Conservation (phyloP, 2,888 invertebrate genomes). For the Strigamia crassipes region DNA sequence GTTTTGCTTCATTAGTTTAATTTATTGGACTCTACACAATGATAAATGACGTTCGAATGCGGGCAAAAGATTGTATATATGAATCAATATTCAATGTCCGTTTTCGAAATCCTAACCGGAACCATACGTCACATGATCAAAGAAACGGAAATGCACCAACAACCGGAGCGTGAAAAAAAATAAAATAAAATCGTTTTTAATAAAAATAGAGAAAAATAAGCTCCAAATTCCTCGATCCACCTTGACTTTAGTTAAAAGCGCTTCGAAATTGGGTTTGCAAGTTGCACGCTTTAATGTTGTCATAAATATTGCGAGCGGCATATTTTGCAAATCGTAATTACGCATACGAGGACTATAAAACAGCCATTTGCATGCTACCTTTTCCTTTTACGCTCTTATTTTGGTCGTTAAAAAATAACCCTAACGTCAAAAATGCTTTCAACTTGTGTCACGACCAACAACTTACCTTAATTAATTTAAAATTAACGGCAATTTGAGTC, state of each 20-base stretch:
- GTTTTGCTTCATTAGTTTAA: slow-evolving; percentile 28
- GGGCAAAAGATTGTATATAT: neutral
- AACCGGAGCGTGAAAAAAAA: neutral
- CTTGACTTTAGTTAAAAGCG: slow-evolving; percentile 3
- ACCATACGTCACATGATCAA: neutral
- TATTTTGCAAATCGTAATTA: slow-evolving; percentile 6
- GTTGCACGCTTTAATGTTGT: neutral
- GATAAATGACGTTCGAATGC: neutral
- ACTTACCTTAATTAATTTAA: slow-evolving; percentile 3
- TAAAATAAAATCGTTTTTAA: neutral
- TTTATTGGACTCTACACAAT: slow-evolving; percentile 17
- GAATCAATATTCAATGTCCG: neutral
- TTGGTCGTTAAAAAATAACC: neutral
- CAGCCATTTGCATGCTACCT: slow-evolving; percentile 33
- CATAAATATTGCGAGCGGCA: slow-evolving; percentile 24
- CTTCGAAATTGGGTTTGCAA: slow-evolving; percentile 25
- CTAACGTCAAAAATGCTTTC: slow-evolving; percentile 26
- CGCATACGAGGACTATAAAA: slow-evolving; percentile 31
- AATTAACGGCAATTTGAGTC: neutral
- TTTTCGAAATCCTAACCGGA: neutral
- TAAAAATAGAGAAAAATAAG: too few species aligned
- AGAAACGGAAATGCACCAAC: neutral
- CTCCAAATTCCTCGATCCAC: too few species aligned
- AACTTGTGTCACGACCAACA: slow-evolving; percentile 4
- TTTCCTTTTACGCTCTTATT: slow-evolving; percentile 14